Percentiles rank a stretch among this genome's conserved stretches.
Conservation (phyloP, 35 echinoderm and acorn worm genomes). For the Apostichopus japonicus region DNA sequence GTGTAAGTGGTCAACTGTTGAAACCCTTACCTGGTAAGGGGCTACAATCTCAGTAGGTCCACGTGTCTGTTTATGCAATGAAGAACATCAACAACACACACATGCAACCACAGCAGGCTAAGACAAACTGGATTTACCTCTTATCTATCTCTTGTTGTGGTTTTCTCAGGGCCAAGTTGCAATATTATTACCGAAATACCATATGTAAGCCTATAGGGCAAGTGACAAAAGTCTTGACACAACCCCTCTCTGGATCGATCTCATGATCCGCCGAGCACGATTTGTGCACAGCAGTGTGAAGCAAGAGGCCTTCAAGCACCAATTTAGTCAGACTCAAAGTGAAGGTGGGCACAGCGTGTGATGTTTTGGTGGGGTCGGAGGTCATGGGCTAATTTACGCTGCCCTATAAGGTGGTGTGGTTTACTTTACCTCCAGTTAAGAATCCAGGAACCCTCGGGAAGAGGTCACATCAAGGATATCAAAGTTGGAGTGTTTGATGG, state of each 20-base stretch:
- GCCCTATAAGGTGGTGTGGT: conserved; percentile 45
- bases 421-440: conserved; percentile 49
- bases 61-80: not conserved
- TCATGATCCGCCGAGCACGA: not conserved
- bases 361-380: conserved; percentile 52
- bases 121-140: conserved; percentile 14
- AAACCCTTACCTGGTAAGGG: not conserved
- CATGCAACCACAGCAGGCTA: conserved; percentile 41
- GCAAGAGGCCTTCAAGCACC: conserved; percentile 29
- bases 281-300: not conserved
- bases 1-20: too few species aligned
- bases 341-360: conserved; percentile 43
- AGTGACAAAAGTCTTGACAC: not conserved
- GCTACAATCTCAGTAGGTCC: not conserved
- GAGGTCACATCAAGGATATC: conserved; percentile 26
- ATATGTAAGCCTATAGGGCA: conserved; percentile 49
- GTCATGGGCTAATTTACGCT: conserved; percentile 48
- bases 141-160: not conserved
- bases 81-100: not conserved
- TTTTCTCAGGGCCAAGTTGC: conserved; percentile 43
- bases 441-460: conserved; percentile 22
- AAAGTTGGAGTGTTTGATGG: conserved; percentile 18
- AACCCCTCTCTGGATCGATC: not conserved
- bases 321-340: conserved; percentile 41
- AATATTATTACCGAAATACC: conserved; percentile 10